Evolutionary conservation across 1,140 invertebrate species (phyloP), one percentile per base, ranked within the genome.

Genomic region (Drosophila sechellia): DNA sequence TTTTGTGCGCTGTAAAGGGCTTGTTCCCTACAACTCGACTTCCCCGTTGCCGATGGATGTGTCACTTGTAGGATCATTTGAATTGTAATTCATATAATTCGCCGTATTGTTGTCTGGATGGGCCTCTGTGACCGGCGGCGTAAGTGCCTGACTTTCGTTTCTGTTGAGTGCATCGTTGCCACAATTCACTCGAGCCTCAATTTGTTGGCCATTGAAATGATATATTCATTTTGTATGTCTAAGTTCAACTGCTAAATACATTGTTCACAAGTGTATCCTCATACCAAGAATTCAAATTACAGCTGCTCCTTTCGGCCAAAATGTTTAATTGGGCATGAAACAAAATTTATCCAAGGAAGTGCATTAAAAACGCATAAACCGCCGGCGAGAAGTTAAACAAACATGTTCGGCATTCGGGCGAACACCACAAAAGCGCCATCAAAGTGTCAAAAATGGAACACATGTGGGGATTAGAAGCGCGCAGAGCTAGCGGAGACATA

Each of bases 1-100:
- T 78, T 81, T 57, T 79, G 53, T 31, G 45, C 57, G 40, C 34
- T 52, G 52, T 58, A 79, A 80, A 80, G 63, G 56, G 8, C 12
- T 4, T n/a, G 3, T 5, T 10, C 25, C 35, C 20, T 11, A 20
- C 40, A 12, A 13, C 17, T 25, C 43, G 42, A 25, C 63, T 37
- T 40, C 35, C 42, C 40, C 52, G 61, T 55, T 54, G 56, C 54
- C 59, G 50, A 75, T 63, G 59, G 50, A 75, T 63, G 59, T 40
- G 50, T 60, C 27, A 48, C 48, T 55, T 78, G 52, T 56, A 68
- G 57, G 50, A 81, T 86, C 60, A 85, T 76, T 87, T 87, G 69
- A 81, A 87, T 81, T 81, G 81, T 87, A 73, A 85, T 87, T 78
- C 83, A 85, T 77, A 83, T 80, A 85, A 76, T 85, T 68, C 65